phyloP scores from a whole-genome alignment of 2,888 invertebrate species.

The Congeria kusceri region DNA sequence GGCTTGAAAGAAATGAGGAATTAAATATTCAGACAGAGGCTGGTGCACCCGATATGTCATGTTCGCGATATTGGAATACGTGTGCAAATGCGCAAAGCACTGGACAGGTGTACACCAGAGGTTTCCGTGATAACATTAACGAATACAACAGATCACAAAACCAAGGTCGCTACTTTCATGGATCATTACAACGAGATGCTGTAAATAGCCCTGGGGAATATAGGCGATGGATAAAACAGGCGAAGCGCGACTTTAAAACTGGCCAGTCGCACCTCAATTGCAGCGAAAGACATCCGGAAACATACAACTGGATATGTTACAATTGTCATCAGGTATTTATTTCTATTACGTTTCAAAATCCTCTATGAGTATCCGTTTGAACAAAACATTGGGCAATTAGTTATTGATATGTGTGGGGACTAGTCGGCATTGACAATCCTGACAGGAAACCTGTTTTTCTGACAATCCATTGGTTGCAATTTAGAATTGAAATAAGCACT shows the following conservation, averaged over 20 bases:
- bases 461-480: too few relatives aligned
- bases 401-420: too few relatives aligned
- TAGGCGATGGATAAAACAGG: constrained; percentile 58
- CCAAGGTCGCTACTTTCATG: constrained; percentile 18
- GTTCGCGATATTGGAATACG: constrained; percentile 19
- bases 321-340: constrained; percentile 63
- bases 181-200: neutral
- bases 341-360: too few relatives aligned
- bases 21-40: constrained; percentile 4
- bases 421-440: too few relatives aligned
- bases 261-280: constrained; percentile 25
- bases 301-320: constrained; percentile 66
- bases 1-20: constrained; percentile 42
- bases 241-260: constrained; percentile 49
- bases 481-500: too few relatives aligned
- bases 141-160: constrained; percentile 25
- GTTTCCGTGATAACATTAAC: constrained; percentile 22
- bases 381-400: too few relatives aligned
- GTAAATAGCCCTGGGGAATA: constrained; percentile 37
- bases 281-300: constrained; percentile 18
- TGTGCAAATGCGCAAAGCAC: constrained; percentile 21
- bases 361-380: too few relatives aligned
- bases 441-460: too few relatives aligned
- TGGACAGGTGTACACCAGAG: constrained; percentile 21
- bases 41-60: constrained; percentile 15